Conservation (phyloP, 2,888 invertebrate genomes). For the Pollenia labialis region DNA sequence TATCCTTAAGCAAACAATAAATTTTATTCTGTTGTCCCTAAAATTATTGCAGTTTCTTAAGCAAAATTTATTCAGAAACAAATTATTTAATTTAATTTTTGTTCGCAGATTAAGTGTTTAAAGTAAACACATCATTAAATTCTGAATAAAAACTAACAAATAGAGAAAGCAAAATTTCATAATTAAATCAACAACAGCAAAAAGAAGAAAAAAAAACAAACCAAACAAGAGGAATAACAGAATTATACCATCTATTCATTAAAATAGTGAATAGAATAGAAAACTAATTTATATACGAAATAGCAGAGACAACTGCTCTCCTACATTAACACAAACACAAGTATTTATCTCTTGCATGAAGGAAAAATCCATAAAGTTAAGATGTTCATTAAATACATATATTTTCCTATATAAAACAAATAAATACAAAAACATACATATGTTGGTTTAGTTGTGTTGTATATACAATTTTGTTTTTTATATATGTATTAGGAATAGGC, state of each 20-base stretch:
- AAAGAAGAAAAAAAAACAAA: neutral
- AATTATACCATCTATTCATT: conserved; percentile 45
- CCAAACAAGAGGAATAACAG: neutral
- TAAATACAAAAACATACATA: neutral
- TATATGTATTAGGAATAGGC: neutral
- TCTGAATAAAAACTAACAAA: conserved; percentile 50
- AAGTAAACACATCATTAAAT: conserved; percentile 64
- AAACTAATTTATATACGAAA: conserved; percentile 64
- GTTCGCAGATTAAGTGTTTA: conserved; percentile 55
- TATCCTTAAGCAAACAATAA: neutral
- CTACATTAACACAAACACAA: neutral
- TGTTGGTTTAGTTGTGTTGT: neutral
- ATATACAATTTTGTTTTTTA: neutral
- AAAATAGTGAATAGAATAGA: conserved; percentile 63
- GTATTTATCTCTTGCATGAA: neutral
- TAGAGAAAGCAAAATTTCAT: conserved; percentile 44
- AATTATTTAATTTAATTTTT: conserved; percentile 42
- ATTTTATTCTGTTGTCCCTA: neutral
- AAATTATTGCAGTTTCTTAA: neutral
- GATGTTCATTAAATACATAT: conserved; percentile 66
- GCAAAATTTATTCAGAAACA: conserved; percentile 30
- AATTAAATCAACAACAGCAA: conserved; percentile 56
- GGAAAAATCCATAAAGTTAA: conserved; percentile 53
- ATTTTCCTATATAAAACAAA: conserved; percentile 20
- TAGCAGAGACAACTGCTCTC: conserved; percentile 9